Evolutionary conservation across 2,888 invertebrate species (phyloP).

Genomic region (Pegoplata infirma): DNA sequence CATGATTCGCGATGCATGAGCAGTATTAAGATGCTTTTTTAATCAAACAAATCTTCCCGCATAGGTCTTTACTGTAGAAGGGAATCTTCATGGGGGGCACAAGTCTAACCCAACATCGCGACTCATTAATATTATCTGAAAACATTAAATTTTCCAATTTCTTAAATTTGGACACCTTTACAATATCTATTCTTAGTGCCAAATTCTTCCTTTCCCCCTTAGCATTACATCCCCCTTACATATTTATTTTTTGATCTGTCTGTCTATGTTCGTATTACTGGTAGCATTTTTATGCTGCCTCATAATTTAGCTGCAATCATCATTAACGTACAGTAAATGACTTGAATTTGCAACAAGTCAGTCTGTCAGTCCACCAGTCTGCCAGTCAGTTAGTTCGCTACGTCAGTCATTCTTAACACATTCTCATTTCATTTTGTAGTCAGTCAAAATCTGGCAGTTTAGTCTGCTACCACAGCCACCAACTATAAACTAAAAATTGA

Average conservation of each 20-base stretch:
- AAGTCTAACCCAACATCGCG: too few species aligned
- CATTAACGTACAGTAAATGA: conserved; percentile 71
- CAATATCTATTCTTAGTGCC: too few species aligned
- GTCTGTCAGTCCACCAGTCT: conserved; percentile 69
- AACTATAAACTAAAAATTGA: conserved; percentile 12
- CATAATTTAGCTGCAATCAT: conserved; percentile 77
- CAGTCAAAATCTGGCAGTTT: conserved; percentile 70
- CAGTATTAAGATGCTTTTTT: too few species aligned
- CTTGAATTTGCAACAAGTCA: conserved; percentile 67
- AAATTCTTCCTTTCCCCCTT: too few species aligned
- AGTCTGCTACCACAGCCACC: conserved; percentile 55
- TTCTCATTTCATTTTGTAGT: conserved; percentile 55
- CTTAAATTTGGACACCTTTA: too few species aligned
- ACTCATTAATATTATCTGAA: too few species aligned
- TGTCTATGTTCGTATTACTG: conserved; percentile 51
- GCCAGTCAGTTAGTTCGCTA: conserved; percentile 69
- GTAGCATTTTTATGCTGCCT: conserved; percentile 68
- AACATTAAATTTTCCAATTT: too few species aligned
- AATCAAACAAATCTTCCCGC: too few species aligned
- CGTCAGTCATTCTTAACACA: conserved; percentile 65
- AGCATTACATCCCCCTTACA: neutral
- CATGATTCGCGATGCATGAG: too few species aligned
- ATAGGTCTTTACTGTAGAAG: too few species aligned
- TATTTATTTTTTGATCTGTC: conserved; percentile 4
- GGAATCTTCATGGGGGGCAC: too few species aligned